phyloP scores from a whole-genome alignment of 1,140 invertebrate species.

The Wiebesia pumilae region DNA sequence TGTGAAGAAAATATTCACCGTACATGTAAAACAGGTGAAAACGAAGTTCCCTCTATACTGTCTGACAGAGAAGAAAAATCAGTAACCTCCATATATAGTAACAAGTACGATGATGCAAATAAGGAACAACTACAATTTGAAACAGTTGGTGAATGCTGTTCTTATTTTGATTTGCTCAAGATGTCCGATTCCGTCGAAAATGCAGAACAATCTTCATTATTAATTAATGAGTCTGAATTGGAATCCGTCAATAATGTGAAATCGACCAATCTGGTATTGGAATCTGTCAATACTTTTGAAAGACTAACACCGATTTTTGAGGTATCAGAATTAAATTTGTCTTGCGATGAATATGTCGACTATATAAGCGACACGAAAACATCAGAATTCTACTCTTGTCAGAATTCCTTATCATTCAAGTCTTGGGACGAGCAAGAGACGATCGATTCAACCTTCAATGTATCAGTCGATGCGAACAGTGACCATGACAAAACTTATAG shows the following conservation, averaged over 20 bases:
- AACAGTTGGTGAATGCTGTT: constrained; percentile 7
- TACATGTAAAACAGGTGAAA: not conserved
- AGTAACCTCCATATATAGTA: not conserved
- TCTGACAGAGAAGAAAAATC: not conserved
- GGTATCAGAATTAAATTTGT: constrained; percentile 11
- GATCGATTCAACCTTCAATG: constrained; percentile 50
- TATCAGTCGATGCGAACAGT: constrained; percentile 49
- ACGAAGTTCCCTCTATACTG: not conserved
- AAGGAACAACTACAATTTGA: constrained; percentile 13
- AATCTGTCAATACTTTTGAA: not conserved
- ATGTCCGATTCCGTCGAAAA: not conserved
- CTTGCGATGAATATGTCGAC: not conserved
- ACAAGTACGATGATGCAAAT: not conserved
- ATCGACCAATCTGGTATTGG: not conserved
- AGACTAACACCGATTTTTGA: constrained; percentile 23
- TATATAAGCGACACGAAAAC: not conserved
- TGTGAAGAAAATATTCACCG: constrained; percentile 15
- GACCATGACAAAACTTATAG: constrained; percentile 45
- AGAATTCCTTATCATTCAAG: constrained; percentile 32
- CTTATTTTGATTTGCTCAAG: not conserved
- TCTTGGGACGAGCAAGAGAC: constrained; percentile 30
- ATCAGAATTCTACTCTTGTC: constrained; percentile 36
- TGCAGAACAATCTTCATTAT: constrained; percentile 3
- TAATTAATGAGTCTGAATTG: constrained; percentile 38
- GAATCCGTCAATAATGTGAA: not conserved